phyloP scores from a whole-genome alignment of 2,888 invertebrate genomes.

The Heliconius hortense region DNA sequence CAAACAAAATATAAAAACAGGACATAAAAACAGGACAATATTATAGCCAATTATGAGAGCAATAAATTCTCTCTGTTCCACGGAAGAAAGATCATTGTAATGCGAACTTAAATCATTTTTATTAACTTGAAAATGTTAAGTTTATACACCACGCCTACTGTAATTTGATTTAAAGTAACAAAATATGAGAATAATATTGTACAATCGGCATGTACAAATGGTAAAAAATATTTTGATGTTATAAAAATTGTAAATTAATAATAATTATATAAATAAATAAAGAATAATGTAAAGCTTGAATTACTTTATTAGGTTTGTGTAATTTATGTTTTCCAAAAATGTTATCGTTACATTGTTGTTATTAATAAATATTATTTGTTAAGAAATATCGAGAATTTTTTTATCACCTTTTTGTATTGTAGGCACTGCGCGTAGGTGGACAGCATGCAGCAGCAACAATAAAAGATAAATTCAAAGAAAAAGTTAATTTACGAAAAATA shows the following conservation, averaged over 20 bases:
- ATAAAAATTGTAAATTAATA: background rate
- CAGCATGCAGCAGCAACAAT: too few species aligned
- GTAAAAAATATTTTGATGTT: background rate
- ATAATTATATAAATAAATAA: background rate
- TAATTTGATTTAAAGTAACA: constrained; percentile 22
- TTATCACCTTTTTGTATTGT: background rate
- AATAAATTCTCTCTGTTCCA: constrained; percentile 71
- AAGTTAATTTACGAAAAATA: background rate
- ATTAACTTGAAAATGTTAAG: constrained; percentile 77
- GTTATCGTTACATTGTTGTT: background rate
- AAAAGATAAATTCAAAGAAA: background rate
- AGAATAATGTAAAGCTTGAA: background rate
- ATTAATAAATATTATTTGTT: background rate
- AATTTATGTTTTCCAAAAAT: background rate
- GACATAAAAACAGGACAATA: constrained; percentile 20
- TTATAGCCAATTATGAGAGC: constrained; percentile 28
- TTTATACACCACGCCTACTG: constrained; percentile 65
- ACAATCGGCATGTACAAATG: background rate
- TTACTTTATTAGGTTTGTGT: background rate
- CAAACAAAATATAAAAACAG: too few species aligned
- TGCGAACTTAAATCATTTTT: constrained; percentile 79
- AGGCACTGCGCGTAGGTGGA: background rate
- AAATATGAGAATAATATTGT: background rate
- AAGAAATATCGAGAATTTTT: background rate
- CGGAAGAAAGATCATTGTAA: constrained; percentile 71